Percentiles rank a stretch among this genome's conserved stretches.
phyloP scores from a whole-genome alignment of 2,113 vertebrate genomes.

The Leptocoma aspasia region DNA sequence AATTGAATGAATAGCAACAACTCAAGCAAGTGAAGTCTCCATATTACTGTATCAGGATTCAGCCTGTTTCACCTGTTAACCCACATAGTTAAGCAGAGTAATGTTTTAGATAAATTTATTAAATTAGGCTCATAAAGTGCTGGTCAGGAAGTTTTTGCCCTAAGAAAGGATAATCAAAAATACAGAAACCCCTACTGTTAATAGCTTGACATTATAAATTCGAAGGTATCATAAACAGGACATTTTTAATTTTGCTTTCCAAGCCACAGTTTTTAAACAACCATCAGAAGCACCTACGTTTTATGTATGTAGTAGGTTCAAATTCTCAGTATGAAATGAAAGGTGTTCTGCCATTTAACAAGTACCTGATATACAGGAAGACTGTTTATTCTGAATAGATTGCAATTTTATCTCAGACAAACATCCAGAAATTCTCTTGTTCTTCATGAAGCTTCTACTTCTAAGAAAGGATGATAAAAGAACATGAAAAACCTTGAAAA shows the following conservation, averaged over 20 bases:
- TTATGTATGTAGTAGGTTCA: neutral
- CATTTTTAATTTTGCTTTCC: neutral
- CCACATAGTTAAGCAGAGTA: rapidly evolving
- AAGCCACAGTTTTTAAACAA: neutral
- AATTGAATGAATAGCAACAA: neutral
- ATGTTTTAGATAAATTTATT: neutral
- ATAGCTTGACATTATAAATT: neutral
- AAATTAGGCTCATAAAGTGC: neutral
- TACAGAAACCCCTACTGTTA: neutral
- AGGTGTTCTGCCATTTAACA: neutral
- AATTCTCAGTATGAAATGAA: neutral
- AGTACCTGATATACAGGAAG: constrained; percentile 74
- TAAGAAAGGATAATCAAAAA: neutral
- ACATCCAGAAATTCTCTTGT: constrained; percentile 87
- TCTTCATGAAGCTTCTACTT: constrained; percentile 90
- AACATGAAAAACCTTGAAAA: neutral
- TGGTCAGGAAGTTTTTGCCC: neutral
- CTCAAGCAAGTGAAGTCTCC: neutral
- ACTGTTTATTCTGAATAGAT: constrained; percentile 72
- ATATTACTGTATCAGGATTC: neutral
- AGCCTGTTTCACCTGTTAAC: neutral
- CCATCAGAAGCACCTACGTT: neutral
- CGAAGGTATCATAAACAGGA: neutral
- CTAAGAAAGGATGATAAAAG: constrained; percentile 57
- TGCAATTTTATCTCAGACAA: constrained; percentile 85